These are phyloP conservation scores for Psittacara wagleri DNA, from an alignment of 2,113 vertebrate genomes.

Conservation along the genomic window DNA sequence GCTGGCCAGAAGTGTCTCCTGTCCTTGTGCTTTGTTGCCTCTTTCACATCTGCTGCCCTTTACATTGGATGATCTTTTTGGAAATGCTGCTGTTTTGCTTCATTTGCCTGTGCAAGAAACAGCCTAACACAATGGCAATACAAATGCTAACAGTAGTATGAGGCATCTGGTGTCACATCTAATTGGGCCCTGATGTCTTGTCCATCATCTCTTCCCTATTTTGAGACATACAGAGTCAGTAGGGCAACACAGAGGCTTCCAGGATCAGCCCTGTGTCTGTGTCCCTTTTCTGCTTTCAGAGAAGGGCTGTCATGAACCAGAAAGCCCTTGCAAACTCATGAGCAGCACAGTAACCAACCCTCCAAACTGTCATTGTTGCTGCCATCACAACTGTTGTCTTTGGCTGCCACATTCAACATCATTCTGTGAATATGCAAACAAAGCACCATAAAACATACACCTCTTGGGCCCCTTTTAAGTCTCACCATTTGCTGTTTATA, in stretches of 20 bases:
- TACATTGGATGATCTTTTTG: background rate
- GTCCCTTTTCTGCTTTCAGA: background rate
- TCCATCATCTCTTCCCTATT: background rate
- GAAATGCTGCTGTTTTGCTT: background rate
- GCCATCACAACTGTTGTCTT: background rate
- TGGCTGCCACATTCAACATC: background rate
- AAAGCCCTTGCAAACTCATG: background rate
- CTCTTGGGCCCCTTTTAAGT: background rate
- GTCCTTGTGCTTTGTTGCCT: background rate
- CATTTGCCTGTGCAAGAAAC: background rate
- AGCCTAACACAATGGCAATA: background rate
- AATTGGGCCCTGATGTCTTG: background rate
- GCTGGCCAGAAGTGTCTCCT: background rate
- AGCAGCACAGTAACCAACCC: background rate
- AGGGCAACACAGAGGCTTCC: background rate
- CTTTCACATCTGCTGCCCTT: background rate
- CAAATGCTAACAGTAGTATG: background rate
- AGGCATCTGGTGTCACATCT: background rate
- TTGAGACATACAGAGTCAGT: background rate
- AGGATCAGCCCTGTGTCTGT: background rate
- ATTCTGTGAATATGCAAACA: background rate
- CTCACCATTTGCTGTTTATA: background rate
- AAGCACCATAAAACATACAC: background rate
- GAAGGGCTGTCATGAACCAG: background rate
- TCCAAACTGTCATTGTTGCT: background rate